A percentile compares a stretch with the other conserved stretches of the same genome.
phyloP scores from a whole-genome alignment of 2,888 invertebrate species.

The Plutella xylostella region DNA sequence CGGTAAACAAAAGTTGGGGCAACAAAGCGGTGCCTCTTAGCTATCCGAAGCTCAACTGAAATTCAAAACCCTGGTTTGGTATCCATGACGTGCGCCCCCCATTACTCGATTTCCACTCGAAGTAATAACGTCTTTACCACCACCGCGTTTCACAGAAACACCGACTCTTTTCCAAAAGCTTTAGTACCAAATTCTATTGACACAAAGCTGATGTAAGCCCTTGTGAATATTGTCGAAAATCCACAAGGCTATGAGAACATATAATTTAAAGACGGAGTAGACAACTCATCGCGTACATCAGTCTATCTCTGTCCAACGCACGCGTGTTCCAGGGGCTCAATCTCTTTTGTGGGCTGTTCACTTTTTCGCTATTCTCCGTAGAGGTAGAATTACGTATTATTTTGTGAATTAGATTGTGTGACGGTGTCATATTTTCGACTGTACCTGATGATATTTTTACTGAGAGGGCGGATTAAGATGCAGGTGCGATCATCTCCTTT shows the following conservation, averaged over 20 bases:
- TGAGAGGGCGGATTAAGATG: constrained; percentile 28
- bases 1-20: constrained; percentile 58
- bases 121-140: constrained; percentile 26
- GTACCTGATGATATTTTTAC: constrained; percentile 32
- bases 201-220: too few relatives aligned
- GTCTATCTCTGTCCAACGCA: constrained; percentile 36
- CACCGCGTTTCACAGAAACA: constrained; percentile 9
- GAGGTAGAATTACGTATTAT: constrained; percentile 59
- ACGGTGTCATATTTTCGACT: constrained; percentile 57
- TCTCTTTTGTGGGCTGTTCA: constrained; percentile 49
- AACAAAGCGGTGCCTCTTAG: constrained; percentile 66
- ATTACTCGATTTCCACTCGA: constrained; percentile 59
- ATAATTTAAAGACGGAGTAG: constrained; percentile 66
- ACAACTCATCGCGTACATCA: constrained; percentile 28
- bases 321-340: constrained; percentile 26
- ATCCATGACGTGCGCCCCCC: constrained; percentile 68
- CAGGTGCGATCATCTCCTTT: too few relatives aligned
- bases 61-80: constrained; percentile 68
- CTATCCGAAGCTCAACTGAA: constrained; percentile 70
- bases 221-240: too few relatives aligned
- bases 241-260: constrained; percentile 70
- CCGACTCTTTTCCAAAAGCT: fast-evolving
- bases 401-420: constrained; percentile 66
- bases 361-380: constrained; percentile 53
- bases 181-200: too few relatives aligned